phyloP scores from a whole-genome alignment of 64 coral and sea anemone species.

The Acropora tenuis region DNA sequence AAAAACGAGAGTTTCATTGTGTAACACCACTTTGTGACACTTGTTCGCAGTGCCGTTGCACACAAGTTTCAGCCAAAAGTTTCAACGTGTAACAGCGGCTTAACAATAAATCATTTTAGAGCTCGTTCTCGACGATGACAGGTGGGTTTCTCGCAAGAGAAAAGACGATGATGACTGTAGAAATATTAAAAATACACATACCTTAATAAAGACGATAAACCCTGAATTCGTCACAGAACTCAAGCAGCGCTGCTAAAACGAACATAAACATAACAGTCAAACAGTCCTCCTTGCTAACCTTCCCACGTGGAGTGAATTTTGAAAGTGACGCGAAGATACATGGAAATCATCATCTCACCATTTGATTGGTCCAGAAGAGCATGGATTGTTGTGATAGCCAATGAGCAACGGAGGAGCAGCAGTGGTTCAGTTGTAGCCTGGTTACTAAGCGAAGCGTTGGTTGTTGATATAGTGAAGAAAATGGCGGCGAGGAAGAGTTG shows the following conservation, averaged over 20 bases:
- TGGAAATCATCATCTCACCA: not conserved
- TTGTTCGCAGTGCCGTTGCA: not conserved
- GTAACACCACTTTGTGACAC: too few relatives aligned
- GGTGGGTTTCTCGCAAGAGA: not conserved
- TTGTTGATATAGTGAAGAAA: not conserved
- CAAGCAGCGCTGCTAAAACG: not conserved
- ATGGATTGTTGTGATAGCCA: slow-evolving; percentile 5
- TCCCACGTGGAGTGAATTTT: not conserved
- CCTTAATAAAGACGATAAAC: not conserved
- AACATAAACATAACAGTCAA: not conserved
- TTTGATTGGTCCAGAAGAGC: not conserved
- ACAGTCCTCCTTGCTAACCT: not conserved
- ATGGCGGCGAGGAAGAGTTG: slow-evolving; percentile 14
- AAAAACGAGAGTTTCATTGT: too few relatives aligned
- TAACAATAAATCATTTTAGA: not conserved
- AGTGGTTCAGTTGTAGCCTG: not conserved
- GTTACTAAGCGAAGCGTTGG: not conserved
- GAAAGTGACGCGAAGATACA: not conserved
- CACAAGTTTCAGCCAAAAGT: not conserved
- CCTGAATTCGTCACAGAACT: not conserved
- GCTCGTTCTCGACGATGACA: not conserved
- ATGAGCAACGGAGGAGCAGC: not conserved
- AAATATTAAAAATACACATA: not conserved
- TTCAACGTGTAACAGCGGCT: not conserved
- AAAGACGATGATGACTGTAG: not conserved